Evolutionary conservation across 2,797 vertebrate genomes (phyloP), one percentile per base, ranked within the genome.

Genomic region (Coregonus sp.): DNA sequence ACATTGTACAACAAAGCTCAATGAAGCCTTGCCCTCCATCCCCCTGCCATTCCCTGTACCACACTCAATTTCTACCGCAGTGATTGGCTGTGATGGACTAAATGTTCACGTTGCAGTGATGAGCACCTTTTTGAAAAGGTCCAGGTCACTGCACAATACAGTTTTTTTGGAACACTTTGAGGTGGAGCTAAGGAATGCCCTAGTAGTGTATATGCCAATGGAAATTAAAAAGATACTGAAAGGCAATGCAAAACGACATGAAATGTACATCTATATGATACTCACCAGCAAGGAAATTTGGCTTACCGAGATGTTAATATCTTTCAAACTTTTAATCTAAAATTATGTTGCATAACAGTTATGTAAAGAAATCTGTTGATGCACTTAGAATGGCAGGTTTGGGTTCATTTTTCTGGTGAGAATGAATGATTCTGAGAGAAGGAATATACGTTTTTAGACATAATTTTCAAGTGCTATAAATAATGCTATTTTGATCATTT

Each of bases 1-100:
- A 54, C 72, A 54, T 6, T 9, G 20, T 54, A 25, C 40, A 63
- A 63, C 59, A 63, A 63, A 63, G 54, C 65, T 61, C 63, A 77
- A 37, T 70, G 67, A 80, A 77, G 76, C 77, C 72, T 56, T 40
- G 75, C 54, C 15, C 47, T 61, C 52, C 25, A 54, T 73, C 75
- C 59, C 50, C 37, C 35, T 63, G 69, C 68, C 71, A 73, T 75
- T 85, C 79, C 74, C 47, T 18, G 51, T 61, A 18, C 11, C n/a
- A 59, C 29, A 35, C 51, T 61, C 14, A 31, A 74, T 70, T 52
- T 74, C 82, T 87, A 68, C 31, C 29, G 74, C 68, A 33, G 65
- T 50, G 66, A 56, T 70, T 51, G 75, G 4, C 68, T 82, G 59
- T 63, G 70, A 59, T 70, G 75, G 75, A 59, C 73, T 52, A 61